Percentiles rank a stretch among this genome's conserved stretches.
These are phyloP conservation scores for Ovis canadensis DNA, from an alignment of 2,113 vertebrate species.

Conservation along the genomic window DNA sequence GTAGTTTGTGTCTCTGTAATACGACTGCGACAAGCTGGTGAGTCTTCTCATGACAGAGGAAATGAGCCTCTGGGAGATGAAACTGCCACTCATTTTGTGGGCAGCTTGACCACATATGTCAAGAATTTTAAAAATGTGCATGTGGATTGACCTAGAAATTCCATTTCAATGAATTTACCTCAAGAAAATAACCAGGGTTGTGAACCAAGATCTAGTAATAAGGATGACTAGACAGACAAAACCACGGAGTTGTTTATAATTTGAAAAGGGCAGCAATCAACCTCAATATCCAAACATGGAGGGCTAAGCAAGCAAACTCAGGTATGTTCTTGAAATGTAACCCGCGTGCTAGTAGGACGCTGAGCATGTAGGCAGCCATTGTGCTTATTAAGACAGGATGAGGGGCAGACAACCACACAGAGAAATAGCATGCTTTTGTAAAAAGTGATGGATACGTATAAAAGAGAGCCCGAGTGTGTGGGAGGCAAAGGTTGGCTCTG, in stretches of 20 bases:
- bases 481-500: not conserved
- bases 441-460: not conserved
- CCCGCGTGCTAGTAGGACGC: rapidly evolving
- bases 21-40: not conserved
- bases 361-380: rapidly evolving
- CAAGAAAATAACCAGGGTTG: not conserved
- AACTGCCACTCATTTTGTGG: not conserved
- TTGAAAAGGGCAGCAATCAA: not conserved
- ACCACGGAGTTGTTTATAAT: not conserved
- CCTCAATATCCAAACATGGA: not conserved
- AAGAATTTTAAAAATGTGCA: not conserved
- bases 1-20: not conserved
- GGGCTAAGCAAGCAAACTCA: not conserved
- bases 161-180: not conserved
- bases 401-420: not conserved
- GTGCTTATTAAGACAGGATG: not conserved
- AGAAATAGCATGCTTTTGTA: not conserved
- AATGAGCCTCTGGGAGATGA: not conserved
- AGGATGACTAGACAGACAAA: not conserved
- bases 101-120: not conserved
- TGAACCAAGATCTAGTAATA: not conserved
- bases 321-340: not conserved
- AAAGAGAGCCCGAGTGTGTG: not conserved
- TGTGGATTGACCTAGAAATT: not conserved
- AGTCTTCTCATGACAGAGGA: not conserved